These are phyloP conservation scores for Barbus barbus DNA, from an alignment of 2,113 vertebrate genomes.

Conservation along the genomic window DNA sequence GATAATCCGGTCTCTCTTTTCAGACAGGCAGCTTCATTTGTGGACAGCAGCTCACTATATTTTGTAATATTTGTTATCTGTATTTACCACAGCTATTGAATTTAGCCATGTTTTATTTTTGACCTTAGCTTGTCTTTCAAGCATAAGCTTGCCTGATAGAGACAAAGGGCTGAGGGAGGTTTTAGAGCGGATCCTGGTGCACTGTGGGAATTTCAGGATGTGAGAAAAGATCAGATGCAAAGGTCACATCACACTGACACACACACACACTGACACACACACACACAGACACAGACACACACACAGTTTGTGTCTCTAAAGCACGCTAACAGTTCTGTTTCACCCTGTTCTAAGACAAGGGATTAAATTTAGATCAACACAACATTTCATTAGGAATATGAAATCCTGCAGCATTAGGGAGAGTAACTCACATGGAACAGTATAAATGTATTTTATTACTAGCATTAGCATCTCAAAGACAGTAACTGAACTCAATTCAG, in stretches of 20 bases:
- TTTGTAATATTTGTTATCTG: not conserved
- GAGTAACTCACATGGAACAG: not conserved
- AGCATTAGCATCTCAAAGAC: slow-evolving; percentile 13
- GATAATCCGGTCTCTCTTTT: slow-evolving; percentile 4
- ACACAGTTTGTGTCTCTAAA: not conserved
- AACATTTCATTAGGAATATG: not conserved
- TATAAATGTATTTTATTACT: not conserved
- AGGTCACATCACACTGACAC: not conserved
- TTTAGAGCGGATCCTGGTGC: not conserved
- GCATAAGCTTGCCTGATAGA: not conserved
- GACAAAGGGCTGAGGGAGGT: not conserved
- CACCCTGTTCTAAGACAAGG: not conserved
- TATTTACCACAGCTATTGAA: not conserved
- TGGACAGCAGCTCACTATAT: not conserved
- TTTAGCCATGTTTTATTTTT: slow-evolving; percentile 4
- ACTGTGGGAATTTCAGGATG: slow-evolving; percentile 26
- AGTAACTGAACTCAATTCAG: not conserved
- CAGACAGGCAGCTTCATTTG: no score
- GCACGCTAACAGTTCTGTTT: not conserved
- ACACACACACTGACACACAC: not conserved
- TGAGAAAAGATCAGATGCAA: slow-evolving; percentile 8
- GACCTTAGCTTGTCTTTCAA: not conserved
- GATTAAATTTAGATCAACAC: slow-evolving; percentile 6
- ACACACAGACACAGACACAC: not conserved
- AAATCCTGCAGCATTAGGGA: not conserved